A percentile compares a stretch with the other conserved stretches of the same genome.
These are phyloP conservation scores for Paramuricea clavata DNA, from an alignment of 92 coral and sea anemone genomes.

Conservation along the genomic window DNA sequence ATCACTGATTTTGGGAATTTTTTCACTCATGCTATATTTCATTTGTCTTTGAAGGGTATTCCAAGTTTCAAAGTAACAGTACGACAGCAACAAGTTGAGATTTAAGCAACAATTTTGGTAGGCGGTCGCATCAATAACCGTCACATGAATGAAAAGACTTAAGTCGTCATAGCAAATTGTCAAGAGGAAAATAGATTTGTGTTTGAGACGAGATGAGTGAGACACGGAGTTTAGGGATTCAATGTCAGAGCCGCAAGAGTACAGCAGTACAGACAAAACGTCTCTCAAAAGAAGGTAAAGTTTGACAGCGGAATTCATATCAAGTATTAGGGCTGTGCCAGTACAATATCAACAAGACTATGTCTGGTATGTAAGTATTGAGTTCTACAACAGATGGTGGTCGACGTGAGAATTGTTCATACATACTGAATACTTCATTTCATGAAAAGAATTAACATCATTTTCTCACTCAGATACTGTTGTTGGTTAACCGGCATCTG, in stretches of 20 bases:
- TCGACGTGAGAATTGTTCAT: too few species aligned
- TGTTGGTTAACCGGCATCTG: too few species aligned
- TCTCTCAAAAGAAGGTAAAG: conserved; percentile 27
- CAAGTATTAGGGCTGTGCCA: conserved; percentile 8
- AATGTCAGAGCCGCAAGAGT: conserved; percentile 26
- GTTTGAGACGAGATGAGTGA: neutral
- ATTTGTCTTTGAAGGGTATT: neutral
- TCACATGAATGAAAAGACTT: neutral
- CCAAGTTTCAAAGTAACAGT: neutral
- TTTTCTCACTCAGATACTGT: too few species aligned
- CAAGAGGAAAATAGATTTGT: neutral
- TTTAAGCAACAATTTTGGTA: neutral
- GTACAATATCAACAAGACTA: conserved; percentile 10
- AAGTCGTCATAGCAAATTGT: neutral
- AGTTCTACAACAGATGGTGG: too few species aligned
- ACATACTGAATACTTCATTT: too few species aligned
- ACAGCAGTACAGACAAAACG: conserved; percentile 45
- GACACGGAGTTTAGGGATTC: conserved; percentile 20
- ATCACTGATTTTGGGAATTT: neutral
- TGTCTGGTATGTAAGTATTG: neutral
- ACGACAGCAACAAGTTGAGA: neutral
- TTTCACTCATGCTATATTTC: neutral
- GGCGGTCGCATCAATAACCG: neutral
- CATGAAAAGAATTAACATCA: too few species aligned
- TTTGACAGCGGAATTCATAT: neutral